Evolutionary conservation across 2,113 vertebrate genomes (phyloP).

Genomic region (Opisthocomus hoazin): DNA sequence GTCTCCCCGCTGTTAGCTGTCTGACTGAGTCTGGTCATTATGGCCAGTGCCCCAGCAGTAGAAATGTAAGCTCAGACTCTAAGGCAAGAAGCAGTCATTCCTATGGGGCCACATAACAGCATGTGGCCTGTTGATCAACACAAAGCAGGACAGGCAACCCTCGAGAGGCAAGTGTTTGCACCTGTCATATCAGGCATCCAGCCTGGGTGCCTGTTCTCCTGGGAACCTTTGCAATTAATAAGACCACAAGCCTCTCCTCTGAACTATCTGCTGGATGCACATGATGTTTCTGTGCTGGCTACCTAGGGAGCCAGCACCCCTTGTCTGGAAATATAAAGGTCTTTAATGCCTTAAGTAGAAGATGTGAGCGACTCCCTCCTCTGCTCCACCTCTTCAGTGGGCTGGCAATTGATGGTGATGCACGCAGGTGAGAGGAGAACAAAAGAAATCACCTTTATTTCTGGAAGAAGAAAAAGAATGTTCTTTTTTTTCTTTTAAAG

Average conservation of each 20-base stretch:
- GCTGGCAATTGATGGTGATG: neutral
- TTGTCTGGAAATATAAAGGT: neutral
- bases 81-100: neutral
- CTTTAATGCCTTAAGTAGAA: neutral
- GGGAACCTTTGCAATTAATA: neutral
- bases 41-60: neutral
- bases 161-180: neutral
- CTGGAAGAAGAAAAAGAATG: slow-evolving; percentile 37
- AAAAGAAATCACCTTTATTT: slow-evolving; percentile 52
- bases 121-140: fast-evolving
- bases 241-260: neutral
- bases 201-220: neutral
- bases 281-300: neutral
- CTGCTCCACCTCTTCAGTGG: neutral
- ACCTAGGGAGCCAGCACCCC: neutral
- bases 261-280: neutral
- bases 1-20: neutral
- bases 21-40: neutral
- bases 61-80: neutral
- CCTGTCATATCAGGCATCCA: neutral
- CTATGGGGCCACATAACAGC: neutral
- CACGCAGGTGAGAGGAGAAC: slow-evolving; percentile 28
- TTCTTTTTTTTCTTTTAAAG: slow-evolving; percentile 39
- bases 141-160: neutral
- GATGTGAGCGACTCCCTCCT: neutral